These are phyloP conservation scores for Acanthurus lineatus DNA, from an alignment of 2,797 vertebrate species.

Conservation along the genomic window DNA sequence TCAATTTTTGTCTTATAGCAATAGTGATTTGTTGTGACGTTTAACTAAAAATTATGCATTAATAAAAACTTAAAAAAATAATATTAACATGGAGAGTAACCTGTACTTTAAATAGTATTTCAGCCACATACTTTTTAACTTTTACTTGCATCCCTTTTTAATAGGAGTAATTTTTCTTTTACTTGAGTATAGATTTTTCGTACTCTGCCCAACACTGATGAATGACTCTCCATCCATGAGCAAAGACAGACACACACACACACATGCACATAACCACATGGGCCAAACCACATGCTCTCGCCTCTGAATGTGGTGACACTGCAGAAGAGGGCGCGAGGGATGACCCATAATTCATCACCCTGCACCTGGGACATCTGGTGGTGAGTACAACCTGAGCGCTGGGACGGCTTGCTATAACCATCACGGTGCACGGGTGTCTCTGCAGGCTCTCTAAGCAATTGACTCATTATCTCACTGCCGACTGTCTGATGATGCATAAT, in stretches of 20 bases:
- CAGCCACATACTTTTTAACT: too few relatives aligned
- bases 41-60: too few relatives aligned
- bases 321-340: slow-evolving; percentile 61
- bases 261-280: slow-evolving; percentile 35
- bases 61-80: too few relatives aligned
- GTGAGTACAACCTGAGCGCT: slow-evolving; percentile 64
- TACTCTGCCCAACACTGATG: too few relatives aligned
- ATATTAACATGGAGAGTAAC: too few relatives aligned
- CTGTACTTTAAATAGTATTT: too few relatives aligned
- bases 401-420: slow-evolving; percentile 67
- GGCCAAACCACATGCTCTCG: slow-evolving; percentile 62
- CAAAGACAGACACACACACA: slow-evolving; percentile 41
- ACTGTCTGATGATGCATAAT: slow-evolving; percentile 84
- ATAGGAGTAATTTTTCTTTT: too few relatives aligned
- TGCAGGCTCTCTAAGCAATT: slow-evolving; percentile 75
- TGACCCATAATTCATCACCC: slow-evolving; percentile 82
- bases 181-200: too few relatives aligned
- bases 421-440: slow-evolving; percentile 72
- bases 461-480: slow-evolving; percentile 81
- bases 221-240: slow-evolving; percentile 57
- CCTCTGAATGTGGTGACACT: slow-evolving; percentile 69
- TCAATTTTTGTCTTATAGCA: too few relatives aligned
- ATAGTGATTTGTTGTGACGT: too few relatives aligned
- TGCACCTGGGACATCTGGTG: slow-evolving; percentile 77
- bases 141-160: too few relatives aligned